Conservation (phyloP, 2,888 invertebrate genomes). For the Lissocephala sabroskyi region DNA sequence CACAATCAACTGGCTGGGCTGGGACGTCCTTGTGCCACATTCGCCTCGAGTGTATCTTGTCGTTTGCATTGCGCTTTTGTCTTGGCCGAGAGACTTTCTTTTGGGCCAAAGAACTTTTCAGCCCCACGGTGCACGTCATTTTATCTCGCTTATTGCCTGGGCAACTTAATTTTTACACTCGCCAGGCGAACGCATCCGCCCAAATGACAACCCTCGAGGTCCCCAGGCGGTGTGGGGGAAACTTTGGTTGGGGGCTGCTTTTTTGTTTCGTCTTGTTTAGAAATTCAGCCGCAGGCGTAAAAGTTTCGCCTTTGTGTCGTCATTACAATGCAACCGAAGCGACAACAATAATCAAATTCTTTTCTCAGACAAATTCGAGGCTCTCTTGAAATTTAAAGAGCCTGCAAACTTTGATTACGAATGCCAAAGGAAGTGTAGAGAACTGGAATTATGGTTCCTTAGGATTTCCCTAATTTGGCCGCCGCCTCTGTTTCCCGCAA, state of each 20-base stretch:
- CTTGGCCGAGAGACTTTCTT: not conserved
- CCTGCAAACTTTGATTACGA: too few relatives aligned
- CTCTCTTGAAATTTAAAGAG: too few relatives aligned
- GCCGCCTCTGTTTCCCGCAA: too few relatives aligned
- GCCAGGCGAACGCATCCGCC: conserved; percentile 22
- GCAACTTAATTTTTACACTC: conserved; percentile 57
- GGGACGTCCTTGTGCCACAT: conserved; percentile 27
- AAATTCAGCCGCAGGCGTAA: not conserved
- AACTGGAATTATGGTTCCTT: too few relatives aligned
- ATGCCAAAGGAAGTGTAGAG: too few relatives aligned
- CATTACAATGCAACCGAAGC: not conserved
- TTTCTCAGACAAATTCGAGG: too few relatives aligned
- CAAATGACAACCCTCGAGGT: conserved; percentile 52
- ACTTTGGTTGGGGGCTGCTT: not conserved
- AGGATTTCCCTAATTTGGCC: too few relatives aligned
- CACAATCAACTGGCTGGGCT: conserved; percentile 3
- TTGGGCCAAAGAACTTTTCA: conserved; percentile 36
- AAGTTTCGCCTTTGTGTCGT: not conserved
- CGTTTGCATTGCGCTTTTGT: conserved; percentile 1
- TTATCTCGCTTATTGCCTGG: conserved; percentile 50
- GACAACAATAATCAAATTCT: too few relatives aligned
- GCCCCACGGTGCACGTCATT: conserved; percentile 26
- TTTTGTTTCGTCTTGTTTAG: conserved; percentile 1
- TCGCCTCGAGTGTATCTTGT: conserved; percentile 10
- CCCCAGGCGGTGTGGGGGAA: not conserved